Evolutionary conservation across 2,888 invertebrate species (phyloP).

Genomic region (Liopterus haemorrhoidalis): DNA sequence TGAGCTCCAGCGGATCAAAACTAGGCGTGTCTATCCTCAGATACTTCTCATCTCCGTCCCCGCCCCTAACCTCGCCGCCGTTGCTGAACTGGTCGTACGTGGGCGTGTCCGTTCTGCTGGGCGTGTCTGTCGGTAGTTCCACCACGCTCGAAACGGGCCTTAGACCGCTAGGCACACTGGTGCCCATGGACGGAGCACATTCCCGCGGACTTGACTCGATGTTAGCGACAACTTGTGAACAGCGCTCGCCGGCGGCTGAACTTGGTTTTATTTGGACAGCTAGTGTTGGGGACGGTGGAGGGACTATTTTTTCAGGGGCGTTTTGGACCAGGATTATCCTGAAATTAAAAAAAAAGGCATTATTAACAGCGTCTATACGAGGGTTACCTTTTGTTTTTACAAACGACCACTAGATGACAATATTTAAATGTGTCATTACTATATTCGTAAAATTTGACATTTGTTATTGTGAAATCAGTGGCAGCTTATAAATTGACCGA

Average conservation of each 20-base stretch:
- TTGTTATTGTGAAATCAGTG: no score
- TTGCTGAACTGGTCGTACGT: conserved; percentile 20
- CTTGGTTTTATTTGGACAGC: conserved; percentile 34
- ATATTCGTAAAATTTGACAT: no score
- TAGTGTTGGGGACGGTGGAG: conserved; percentile 58
- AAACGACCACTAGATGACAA: no score
- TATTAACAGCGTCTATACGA: conserved; percentile 1
- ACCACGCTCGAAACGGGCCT: conserved; percentile 18
- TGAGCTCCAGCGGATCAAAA: conserved; percentile 48
- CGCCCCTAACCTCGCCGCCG: conserved; percentile 31
- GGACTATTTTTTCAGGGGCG: conserved; percentile 73
- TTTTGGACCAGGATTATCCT: conserved; percentile 91
- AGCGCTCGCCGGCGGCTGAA: conserved; percentile 39
- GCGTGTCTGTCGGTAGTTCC: conserved; percentile 8
- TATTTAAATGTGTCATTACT: no score
- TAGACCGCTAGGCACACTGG: conserved; percentile 19
- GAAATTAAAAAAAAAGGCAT: conserved; percentile 28
- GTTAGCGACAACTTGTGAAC: conserved; percentile 56
- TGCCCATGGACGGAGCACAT: conserved; percentile 7
- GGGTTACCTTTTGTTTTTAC: no score
- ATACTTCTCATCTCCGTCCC: conserved; percentile 22
- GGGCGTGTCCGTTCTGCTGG: conserved; percentile 15
- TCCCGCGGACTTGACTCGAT: conserved; percentile 49
- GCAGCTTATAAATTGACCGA: no score
- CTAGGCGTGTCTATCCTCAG: conserved; percentile 27